Base-by-base conservation (phyloP, 2,113 vertebrate genomes). In the Todiramphus chloris region DNA sequence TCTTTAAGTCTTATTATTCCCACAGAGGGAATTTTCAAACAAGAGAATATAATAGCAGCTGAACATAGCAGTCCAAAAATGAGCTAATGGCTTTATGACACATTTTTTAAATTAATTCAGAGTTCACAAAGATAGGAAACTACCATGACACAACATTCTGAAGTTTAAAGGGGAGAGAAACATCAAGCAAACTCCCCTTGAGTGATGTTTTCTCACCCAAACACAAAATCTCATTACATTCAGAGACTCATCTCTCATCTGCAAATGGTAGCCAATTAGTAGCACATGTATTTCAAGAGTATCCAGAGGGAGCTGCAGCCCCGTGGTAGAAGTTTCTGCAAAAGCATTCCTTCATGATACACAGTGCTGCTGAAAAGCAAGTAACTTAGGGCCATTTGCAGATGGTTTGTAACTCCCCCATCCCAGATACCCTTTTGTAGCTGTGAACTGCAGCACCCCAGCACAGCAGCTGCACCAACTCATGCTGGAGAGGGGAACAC, bases 391-490 rank as follows among this genome's bases (percentile, higher is more conserved):
- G 16, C 19, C 33, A 69, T 58, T 43, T 48, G 30, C 16, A 28
- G 37, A 59, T 1, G 8, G 24, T 31, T 86, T 64, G 25, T 41
- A 28, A n/a, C 63, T 50, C 31, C 64, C 33, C 53, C 41, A 27
- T 12, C 60, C 43, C 16, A 8, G 53, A 62, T 1, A 3, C 33
- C 27, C 17, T 0, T 0, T 30, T 66, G 53, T 28, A 72, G 62
- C 51, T 3, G 2, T 37, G 43, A 66, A 68, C 30, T 0, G 0
- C 11, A 82, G n/a, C 9, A 19, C 16, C 13, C 19, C 2, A 0
- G 60, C 46, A 70, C 12, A 59, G 82, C 53, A 70, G 56, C 46
- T 64, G 39, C 48, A 85, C 4, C 58, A 85, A 1, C 8, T 69
- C 31, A 16, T 33, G 33, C 17, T 15, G 44, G 43, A 37, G 31